Base-by-base conservation (phyloP, 2,888 invertebrate species). In the Laothoe populi region DNA sequence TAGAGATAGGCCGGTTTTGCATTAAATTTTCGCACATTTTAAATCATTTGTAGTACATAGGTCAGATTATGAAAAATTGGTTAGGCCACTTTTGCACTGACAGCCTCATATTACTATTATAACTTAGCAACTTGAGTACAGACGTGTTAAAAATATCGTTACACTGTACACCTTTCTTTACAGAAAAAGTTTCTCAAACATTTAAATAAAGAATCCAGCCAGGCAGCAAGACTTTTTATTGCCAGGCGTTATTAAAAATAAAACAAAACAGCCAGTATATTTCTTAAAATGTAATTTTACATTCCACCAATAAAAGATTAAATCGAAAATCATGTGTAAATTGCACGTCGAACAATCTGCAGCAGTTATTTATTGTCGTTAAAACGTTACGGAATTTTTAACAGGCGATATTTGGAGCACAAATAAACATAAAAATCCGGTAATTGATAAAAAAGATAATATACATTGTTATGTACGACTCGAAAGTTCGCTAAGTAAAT, bases 281-380 rank as follows among this genome's bases (percentile, higher is more conserved):
- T 10, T 19, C 16, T 31, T 31, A 53, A 53, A 8, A 53, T 19
- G 3, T n/a, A 13, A 26, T 53, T 49, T 19, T 4, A 31, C 26
- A 48, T 26, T 31, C 11, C 4, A 35, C 19, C 31, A 53, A 53
- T 19, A 35, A 48, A 24, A 48, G 48, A 24, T 48, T 35, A 31
- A 19, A 13, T 31, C 19, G 16, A 31, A 24, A n/a, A 7, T 48
- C 24, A 31, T 31, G 11, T 53, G 8, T 19, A 53, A 53, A 31
- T 31, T 19, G 19, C 49, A 35, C 35, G 2, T 31, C 10, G 19
- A 53, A 19, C 19, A 53, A 35, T 35, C 31, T 35, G 19, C 16
- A 35, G 19, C 53, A 53, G 49, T 31, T 53, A 35, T 53, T 35
- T 53, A 53, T 53, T 35, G 19, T 13, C 31, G 53, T 0, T 53